phyloP scores from a whole-genome alignment of 2,888 invertebrate genomes.

The Pomacea canaliculata region DNA sequence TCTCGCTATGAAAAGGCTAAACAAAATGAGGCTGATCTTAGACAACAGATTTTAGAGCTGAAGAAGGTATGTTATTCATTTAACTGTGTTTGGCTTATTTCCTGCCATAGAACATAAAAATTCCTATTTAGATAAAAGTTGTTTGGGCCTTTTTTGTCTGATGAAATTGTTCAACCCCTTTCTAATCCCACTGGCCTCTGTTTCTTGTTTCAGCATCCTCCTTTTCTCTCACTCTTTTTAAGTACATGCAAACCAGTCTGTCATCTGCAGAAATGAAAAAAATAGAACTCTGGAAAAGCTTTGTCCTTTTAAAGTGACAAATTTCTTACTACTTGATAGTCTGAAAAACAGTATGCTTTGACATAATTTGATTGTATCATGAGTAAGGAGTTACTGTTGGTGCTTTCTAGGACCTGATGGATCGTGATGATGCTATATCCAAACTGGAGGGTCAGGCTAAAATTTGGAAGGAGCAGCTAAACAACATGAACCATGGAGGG shows the following conservation, averaged over 20 bases:
- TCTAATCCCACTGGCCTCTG: too few relatives aligned
- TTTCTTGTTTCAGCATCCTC: too few relatives aligned
- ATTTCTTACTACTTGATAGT: too few relatives aligned
- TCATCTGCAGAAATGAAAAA: too few relatives aligned
- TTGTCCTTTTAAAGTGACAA: too few relatives aligned
- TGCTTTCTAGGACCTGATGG: slow-evolving; percentile 48
- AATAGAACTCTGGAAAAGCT: too few relatives aligned
- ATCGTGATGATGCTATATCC: slow-evolving; percentile 52
- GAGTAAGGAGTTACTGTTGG: too few relatives aligned
- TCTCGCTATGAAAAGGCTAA: slow-evolving; percentile 52
- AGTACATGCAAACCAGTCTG: too few relatives aligned
- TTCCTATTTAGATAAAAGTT: neutral
- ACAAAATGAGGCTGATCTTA: slow-evolving; percentile 53
- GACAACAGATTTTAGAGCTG: slow-evolving; percentile 53
- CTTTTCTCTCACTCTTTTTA: too few relatives aligned
- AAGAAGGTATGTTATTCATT: slow-evolving; percentile 48
- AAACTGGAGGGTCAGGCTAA: slow-evolving; percentile 47
- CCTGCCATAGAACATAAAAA: neutral
- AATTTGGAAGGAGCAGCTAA: slow-evolving; percentile 26
- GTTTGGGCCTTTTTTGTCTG: neutral
- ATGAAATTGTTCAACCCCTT: neutral
- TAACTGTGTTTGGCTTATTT: neutral
- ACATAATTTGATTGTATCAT: too few relatives aligned
- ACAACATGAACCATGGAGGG: slow-evolving; percentile 36
- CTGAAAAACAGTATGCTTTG: too few relatives aligned